phyloP scores from a whole-genome alignment of 2,797 vertebrate genomes.

The Spheniscus humboldti region DNA sequence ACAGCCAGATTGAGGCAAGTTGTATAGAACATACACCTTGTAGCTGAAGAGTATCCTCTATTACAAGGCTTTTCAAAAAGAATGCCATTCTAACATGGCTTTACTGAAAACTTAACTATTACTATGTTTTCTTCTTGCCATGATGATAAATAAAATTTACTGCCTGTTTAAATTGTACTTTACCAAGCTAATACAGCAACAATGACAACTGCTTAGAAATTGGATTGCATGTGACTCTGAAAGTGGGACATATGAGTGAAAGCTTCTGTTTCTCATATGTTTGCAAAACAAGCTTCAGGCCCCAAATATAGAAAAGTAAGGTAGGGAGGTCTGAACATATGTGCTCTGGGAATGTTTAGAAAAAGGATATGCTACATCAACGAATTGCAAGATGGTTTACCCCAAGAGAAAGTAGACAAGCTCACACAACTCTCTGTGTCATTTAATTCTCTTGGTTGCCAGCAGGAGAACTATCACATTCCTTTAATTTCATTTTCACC shows the following conservation, averaged over 20 bases:
- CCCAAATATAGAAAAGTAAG: constrained; percentile 12
- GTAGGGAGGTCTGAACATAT: constrained; percentile 1
- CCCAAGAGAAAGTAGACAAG: neutral
- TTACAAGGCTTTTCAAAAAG: neutral
- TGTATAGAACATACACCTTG: neutral
- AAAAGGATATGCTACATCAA: constrained; percentile 6
- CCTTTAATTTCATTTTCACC: neutral
- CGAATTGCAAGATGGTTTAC: constrained; percentile 5
- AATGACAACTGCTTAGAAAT: neutral
- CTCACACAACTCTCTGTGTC: neutral
- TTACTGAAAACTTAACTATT: neutral
- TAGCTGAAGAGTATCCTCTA: neutral
- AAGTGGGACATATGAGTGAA: neutral
- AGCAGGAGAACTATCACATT: neutral
- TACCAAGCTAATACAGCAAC: neutral
- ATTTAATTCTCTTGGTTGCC: constrained; percentile 22
- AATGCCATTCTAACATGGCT: neutral
- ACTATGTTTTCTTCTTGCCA: neutral
- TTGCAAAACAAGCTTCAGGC: constrained; percentile 24
- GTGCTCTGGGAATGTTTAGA: constrained; percentile 9
- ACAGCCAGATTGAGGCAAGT: neutral
- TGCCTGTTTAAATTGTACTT: neutral
- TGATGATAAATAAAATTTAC: neutral
- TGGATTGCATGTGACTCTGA: neutral
- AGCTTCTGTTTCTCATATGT: neutral